Percentiles rank a stretch among this genome's conserved stretches.
phyloP scores from a whole-genome alignment of 2,888 invertebrate genomes.

The Agrilus cyanescens region DNA sequence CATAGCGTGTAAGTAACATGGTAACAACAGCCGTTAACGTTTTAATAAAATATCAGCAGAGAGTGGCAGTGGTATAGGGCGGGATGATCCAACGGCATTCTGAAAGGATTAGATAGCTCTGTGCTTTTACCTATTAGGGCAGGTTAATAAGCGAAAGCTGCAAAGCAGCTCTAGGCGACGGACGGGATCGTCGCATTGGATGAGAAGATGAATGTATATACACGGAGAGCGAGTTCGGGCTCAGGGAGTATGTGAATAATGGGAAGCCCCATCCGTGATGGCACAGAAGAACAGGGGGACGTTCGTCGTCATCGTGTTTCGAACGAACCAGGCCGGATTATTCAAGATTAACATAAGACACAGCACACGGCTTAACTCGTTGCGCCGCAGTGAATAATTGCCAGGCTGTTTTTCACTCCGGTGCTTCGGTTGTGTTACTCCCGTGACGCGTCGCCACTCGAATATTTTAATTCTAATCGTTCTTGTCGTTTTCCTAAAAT shows the following conservation, averaged over 20 bases:
- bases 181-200: too few relatives aligned
- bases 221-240: background rate
- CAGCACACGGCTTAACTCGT: constrained; percentile 34
- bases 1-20: too few relatives aligned
- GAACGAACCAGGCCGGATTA: constrained; percentile 35
- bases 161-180: background rate
- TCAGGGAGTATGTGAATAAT: constrained; percentile 27
- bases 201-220: background rate
- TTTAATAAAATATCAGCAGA: constrained; percentile 13
- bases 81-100: too few relatives aligned
- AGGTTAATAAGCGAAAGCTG: constrained; percentile 15
- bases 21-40: too few relatives aligned
- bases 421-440: constrained; percentile 1
- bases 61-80: constrained; percentile 1
- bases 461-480: constrained; percentile 24
- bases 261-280: constrained; percentile 20
- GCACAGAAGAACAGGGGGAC: constrained; percentile 4
- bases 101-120: background rate
- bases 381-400: constrained; percentile 36
- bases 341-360: constrained; percentile 38
- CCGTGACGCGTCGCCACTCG: constrained; percentile 9
- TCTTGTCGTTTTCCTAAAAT: constrained; percentile 27
- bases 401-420: constrained; percentile 26
- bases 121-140: constrained; percentile 13
- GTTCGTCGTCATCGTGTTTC: too few relatives aligned